Percentiles rank a stretch among this genome's conserved stretches.
phyloP scores from a whole-genome alignment of 2,113 vertebrate genomes.

The Pithys albifrons region DNA sequence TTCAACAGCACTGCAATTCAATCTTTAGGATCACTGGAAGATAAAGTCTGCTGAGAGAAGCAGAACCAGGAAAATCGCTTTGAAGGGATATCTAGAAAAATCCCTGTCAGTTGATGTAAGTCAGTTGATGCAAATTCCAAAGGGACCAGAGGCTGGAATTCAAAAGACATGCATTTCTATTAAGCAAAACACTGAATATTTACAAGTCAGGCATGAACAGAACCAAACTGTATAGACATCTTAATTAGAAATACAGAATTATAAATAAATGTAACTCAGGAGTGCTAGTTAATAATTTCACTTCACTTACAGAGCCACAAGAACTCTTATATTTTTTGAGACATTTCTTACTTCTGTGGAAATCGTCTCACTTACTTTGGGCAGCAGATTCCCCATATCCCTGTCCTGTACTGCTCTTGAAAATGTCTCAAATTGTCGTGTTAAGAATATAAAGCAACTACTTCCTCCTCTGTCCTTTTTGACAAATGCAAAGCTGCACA shows the following conservation, averaged over 20 bases:
- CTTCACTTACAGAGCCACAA: background rate
- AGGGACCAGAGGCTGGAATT: constrained; percentile 20
- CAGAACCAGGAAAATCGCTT: constrained; percentile 3
- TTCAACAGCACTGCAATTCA: background rate
- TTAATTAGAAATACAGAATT: background rate
- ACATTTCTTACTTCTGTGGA: background rate
- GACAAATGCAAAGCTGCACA: background rate
- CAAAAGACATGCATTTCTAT: constrained; percentile 9
- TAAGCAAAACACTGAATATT: background rate
- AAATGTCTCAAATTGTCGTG: background rate
- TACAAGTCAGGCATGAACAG: background rate
- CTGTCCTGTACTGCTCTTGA: background rate
- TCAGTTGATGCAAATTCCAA: constrained; percentile 18
- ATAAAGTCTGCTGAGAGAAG: constrained; percentile 18
- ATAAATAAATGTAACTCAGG: background rate
- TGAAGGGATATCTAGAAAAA: background rate
- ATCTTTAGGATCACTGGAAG: background rate
- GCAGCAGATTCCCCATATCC: background rate
- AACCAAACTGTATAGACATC: background rate
- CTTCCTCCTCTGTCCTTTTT: background rate
- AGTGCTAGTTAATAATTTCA: background rate
- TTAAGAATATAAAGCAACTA: background rate
- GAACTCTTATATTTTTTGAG: background rate
- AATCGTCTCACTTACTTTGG: background rate
- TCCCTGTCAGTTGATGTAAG: background rate